Evolutionary conservation across 2,888 invertebrate genomes (phyloP), one percentile per base, ranked within the genome.

Genomic region (Scrobipalpa costella): DNA sequence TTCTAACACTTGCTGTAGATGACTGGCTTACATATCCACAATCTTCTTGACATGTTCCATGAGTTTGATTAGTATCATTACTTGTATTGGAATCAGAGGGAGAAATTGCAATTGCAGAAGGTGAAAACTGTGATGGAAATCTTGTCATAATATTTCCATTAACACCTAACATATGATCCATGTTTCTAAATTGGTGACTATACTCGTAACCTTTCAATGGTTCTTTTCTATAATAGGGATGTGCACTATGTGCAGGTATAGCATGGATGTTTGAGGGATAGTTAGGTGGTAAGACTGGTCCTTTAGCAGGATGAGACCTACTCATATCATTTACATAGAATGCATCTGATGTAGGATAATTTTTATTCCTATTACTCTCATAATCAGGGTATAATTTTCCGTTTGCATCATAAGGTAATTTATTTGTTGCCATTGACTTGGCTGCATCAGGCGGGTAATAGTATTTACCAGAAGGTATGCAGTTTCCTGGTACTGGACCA

Each of bases 11-110:
- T 65, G 84, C 77, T 62, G 84, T 82, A 47, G 92, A 91, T 57
- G 90, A 90, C 68, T 91, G 92, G 68, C 91, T 92, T 8, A 85
- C 86, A 83, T 92, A 92, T 17, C 91, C 92, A 78, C 85, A 89
- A 71, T 92, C 92, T 77, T 92, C 92, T 75, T 86, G 89, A 58
- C 77, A 72, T 65, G 73, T 79, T 44, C 79, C 77, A 67, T 86
- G 79, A 58, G 80, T 83, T 66, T 85, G 86, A 65, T 73, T 70
- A 50, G 83, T 84, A 58, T 92, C 91, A 81, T 82, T 86, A 71
- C 87, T 91, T 64, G 84, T 79, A 73, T 76, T 88, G 58, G 92
- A 91, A 70, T 92, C 92, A 62, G 84, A 83, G 66, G 92, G 91
- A 59, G 92, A 92, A 72, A 90, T 90, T 58, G 90, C 82, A 70